A percentile compares a stretch with the other conserved stretches of the same genome.
Conservation (phyloP, 92 coral and sea anemone species). For the Scolanthus callimorphus region DNA sequence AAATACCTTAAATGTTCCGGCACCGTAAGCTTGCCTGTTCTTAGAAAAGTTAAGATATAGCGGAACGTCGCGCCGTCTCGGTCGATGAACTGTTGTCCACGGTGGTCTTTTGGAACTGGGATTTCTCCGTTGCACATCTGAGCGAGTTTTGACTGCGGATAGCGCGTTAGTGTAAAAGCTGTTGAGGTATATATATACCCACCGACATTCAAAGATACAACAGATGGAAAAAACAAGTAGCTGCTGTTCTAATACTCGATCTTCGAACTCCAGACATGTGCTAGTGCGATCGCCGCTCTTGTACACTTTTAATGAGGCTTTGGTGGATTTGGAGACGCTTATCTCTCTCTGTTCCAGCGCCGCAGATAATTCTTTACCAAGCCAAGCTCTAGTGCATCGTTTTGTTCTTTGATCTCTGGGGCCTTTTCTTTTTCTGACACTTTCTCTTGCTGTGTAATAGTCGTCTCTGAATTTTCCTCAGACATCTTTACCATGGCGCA, state of each 20-base stretch:
- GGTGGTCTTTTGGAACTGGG: slow-evolving; percentile 34
- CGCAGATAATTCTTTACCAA: too few relatives aligned
- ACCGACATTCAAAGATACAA: slow-evolving; percentile 70
- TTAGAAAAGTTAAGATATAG: slow-evolving; percentile 48
- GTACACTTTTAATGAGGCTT: slow-evolving; percentile 1
- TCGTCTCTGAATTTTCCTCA: too few relatives aligned
- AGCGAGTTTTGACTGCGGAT: slow-evolving; percentile 55
- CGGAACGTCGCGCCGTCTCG: slow-evolving; percentile 57
- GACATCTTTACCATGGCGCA: too few relatives aligned
- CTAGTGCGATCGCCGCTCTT: slow-evolving; percentile 18
- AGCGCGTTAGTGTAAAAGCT: slow-evolving; percentile 50
- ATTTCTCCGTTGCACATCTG: slow-evolving; percentile 28
- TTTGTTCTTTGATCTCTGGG: too few relatives aligned
- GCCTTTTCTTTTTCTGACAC: too few relatives aligned
- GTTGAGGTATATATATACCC: slow-evolving; percentile 72
- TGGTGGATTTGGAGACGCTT: background rate
- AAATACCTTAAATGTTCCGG: slow-evolving; percentile 44
- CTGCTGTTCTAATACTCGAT: slow-evolving; percentile 23
- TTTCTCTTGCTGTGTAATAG: too few relatives aligned
- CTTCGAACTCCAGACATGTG: slow-evolving; percentile 18
- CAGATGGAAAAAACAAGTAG: slow-evolving; percentile 40
- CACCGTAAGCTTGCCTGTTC: slow-evolving; percentile 43
- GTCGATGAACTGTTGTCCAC: slow-evolving; percentile 54
- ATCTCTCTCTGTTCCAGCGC: slow-evolving; percentile 1
- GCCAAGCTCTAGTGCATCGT: too few relatives aligned